Evolutionary conservation across 2,888 invertebrate genomes (phyloP).

Genomic region (Sinotaia quadrata): DNA sequence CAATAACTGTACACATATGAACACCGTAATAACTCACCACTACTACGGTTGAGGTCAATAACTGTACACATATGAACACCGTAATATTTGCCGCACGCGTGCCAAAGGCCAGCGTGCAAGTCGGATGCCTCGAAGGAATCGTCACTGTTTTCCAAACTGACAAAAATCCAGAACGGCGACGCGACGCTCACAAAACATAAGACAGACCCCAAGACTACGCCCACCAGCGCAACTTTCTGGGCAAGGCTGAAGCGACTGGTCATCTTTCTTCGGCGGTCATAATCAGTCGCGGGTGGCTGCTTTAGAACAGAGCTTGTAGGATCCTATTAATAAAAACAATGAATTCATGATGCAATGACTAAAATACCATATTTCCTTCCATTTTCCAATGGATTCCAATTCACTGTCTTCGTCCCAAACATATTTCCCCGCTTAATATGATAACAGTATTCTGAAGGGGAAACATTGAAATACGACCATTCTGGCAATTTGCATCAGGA

Average conservation of each 20-base stretch:
- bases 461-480: too few species aligned
- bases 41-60: too few species aligned
- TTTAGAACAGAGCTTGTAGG: neutral
- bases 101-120: neutral
- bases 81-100: neutral
- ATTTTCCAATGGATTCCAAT: too few species aligned
- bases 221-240: conserved; percentile 26
- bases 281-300: too few species aligned
- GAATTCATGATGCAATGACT: neutral
- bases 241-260: conserved; percentile 5
- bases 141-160: neutral
- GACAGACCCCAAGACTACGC: conserved; percentile 18
- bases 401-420: too few species aligned
- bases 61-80: too few species aligned
- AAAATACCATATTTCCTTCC: too few species aligned
- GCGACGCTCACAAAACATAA: conserved; percentile 3
- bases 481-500: too few species aligned
- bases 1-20: too few species aligned
- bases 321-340: neutral
- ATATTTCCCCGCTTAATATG: too few species aligned
- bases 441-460: too few species aligned
- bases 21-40: too few species aligned
- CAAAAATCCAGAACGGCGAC: conserved; percentile 20
- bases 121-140: neutral
- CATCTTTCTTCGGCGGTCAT: neutral